Evolutionary conservation across 2,797 vertebrate species (phyloP).

Genomic region (Halcyon leucocephala): DNA sequence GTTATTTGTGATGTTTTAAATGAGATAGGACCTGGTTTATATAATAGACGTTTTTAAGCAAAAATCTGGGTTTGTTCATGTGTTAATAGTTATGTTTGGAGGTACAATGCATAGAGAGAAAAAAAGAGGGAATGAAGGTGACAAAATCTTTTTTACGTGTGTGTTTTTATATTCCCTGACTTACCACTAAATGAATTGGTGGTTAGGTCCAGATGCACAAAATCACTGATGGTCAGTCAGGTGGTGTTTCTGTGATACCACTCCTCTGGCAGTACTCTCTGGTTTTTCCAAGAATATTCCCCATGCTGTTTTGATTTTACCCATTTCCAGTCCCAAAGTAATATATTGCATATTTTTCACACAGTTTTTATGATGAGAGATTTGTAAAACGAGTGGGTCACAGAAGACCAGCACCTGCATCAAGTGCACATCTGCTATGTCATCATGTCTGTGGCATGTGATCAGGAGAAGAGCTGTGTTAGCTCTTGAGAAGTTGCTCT

Average conservation of each 20-base stretch:
- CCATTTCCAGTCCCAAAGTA: not conserved
- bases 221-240: not conserved
- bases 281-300: not conserved
- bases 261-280: not conserved
- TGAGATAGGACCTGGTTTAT: not conserved
- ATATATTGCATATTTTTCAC: not conserved
- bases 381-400: fast-evolving
- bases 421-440: fast-evolving
- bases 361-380: not conserved
- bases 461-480: fast-evolving
- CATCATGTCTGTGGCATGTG: fast-evolving
- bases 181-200: slow-evolving; percentile 15
- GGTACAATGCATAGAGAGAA: not conserved
- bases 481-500: not conserved
- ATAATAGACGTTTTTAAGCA: not conserved
- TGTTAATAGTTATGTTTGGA: not conserved
- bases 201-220: not conserved
- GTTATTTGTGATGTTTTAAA: not conserved
- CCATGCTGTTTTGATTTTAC: not conserved
- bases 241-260: not conserved
- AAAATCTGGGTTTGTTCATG: not conserved
- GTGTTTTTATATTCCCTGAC: not conserved
- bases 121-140: not conserved
- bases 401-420: not conserved
- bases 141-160: not conserved